Percentiles rank a stretch among this genome's conserved stretches.
These are phyloP conservation scores for Strix aluco DNA, from an alignment of 2,113 vertebrate genomes.

Conservation along the genomic window DNA sequence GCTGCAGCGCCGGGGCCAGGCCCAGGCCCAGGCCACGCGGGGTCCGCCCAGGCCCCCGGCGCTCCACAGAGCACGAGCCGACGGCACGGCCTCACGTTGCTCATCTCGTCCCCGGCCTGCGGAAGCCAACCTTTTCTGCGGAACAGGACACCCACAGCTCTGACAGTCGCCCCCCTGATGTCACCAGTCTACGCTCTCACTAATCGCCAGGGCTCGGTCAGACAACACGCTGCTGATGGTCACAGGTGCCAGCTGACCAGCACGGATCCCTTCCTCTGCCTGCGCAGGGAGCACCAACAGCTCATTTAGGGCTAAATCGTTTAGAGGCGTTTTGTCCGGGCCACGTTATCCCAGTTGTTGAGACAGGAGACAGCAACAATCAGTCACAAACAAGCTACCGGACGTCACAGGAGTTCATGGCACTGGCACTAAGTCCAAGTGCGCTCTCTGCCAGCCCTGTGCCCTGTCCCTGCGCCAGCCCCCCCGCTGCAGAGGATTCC, in stretches of 20 bases:
- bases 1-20: not conserved
- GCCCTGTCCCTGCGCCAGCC: rapidly evolving
- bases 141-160: rapidly evolving
- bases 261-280: not conserved
- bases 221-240: not conserved
- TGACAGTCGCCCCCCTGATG: rapidly evolving
- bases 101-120: rapidly evolving
- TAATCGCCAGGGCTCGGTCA: not conserved
- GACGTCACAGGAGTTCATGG: rapidly evolving
- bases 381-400: not conserved
- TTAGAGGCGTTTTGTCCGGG: not conserved
- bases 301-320: not conserved
- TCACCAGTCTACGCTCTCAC: rapidly evolving
- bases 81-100: rapidly evolving
- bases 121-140: rapidly evolving
- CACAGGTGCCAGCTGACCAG: no score
- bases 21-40: no score
- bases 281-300: not conserved
- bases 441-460: not conserved
- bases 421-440: not conserved
- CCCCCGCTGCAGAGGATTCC: not conserved
- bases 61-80: rapidly evolving
- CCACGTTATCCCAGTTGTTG: rapidly evolving
- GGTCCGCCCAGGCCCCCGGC: no score
- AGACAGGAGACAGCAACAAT: not conserved